phyloP scores from a whole-genome alignment of 2,113 vertebrate genomes.

The Eulemur rufifrons region DNA sequence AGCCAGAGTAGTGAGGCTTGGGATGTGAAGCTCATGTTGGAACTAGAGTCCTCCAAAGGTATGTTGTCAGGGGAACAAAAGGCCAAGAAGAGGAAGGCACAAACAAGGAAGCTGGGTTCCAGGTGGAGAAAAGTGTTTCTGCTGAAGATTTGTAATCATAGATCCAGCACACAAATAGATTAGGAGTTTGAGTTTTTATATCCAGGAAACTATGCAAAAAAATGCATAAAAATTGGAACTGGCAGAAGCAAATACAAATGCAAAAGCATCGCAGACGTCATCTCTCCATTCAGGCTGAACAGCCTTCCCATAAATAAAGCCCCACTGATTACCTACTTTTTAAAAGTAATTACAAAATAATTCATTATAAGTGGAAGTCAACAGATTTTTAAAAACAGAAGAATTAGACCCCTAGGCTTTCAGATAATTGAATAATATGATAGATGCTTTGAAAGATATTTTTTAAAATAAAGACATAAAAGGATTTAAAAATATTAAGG shows the following conservation, averaged over 20 bases:
- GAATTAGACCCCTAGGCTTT: background rate
- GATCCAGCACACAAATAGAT: background rate
- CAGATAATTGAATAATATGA: background rate
- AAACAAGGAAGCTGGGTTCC: background rate
- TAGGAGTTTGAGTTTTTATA: background rate
- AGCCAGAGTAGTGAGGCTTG: too few species aligned
- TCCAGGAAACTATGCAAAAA: background rate
- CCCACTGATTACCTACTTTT: background rate
- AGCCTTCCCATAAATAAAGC: background rate
- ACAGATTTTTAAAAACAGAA: background rate
- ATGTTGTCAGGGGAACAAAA: fast-evolving
- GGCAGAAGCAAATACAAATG: background rate
- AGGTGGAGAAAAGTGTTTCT: background rate
- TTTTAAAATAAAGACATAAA: background rate
- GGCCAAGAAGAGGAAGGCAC: background rate
- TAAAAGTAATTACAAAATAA: background rate
- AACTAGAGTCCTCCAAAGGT: background rate
- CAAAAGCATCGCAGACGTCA: background rate
- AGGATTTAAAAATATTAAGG: background rate
- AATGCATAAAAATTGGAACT: background rate
- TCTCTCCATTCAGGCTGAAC: too few species aligned
- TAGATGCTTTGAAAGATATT: background rate
- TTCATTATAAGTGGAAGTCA: background rate
- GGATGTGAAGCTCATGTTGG: background rate
- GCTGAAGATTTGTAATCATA: background rate